Evolutionary conservation across 2,113 vertebrate genomes (phyloP).

Genomic region (Mus spicilegus): DNA sequence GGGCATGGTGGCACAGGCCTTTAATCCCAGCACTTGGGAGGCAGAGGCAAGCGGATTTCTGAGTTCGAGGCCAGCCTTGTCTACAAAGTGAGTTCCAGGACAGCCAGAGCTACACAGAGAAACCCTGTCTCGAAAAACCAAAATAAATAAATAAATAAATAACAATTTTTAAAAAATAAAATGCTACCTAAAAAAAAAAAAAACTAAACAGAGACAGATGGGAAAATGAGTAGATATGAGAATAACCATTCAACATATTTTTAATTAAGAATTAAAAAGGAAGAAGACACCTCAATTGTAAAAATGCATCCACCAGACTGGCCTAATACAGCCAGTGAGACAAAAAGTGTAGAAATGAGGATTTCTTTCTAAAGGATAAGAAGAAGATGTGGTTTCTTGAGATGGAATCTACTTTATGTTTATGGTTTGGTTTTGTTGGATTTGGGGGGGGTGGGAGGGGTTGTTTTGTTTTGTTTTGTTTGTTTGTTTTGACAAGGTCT

Average conservation of each 20-base stretch:
- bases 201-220: neutral
- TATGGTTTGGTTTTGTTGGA: neutral
- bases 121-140: too few species aligned
- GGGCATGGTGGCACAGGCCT: too few species aligned
- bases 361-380: neutral
- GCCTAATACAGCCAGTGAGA: neutral
- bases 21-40: too few species aligned
- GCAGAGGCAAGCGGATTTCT: too few species aligned
- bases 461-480: too few species aligned
- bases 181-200: neutral
- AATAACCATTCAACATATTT: neutral
- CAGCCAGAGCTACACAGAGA: too few species aligned
- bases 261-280: neutral
- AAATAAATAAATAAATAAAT: too few species aligned
- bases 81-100: too few species aligned
- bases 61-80: too few species aligned
- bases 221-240: neutral
- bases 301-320: too few species aligned
- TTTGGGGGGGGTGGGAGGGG: neutral
- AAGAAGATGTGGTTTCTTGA: neutral
- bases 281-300: neutral
- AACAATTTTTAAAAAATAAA: too few species aligned
- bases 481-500: neutral
- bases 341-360: neutral
- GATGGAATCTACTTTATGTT: neutral